Evolutionary conservation across 2,113 vertebrate genomes (phyloP), one percentile per base, ranked within the genome.

Genomic region (Cavia porcellus): DNA sequence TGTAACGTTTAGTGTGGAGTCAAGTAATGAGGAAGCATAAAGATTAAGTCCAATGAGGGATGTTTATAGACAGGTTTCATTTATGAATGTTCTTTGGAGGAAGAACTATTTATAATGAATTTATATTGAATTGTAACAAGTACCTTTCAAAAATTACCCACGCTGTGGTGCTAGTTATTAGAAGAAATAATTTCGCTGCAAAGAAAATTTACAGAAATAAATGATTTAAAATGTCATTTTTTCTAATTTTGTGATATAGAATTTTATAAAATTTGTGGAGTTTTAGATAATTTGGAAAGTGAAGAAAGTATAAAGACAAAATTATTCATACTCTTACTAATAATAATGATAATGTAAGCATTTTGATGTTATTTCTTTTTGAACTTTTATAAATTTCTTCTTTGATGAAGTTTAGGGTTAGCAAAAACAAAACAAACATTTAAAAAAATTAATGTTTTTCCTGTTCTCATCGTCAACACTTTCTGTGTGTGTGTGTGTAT

Each of bases 241-340:
- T 10, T 64, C 1, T 93, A 47, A 86, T 91, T 91, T 91, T 92
- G 77, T 66, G 88, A 45, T 93, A 32, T 22, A 32, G 42, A 79
- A 10, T 77, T 86, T 92, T 64, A 86, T 24, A 68, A 90, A 52
- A 68, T 85, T 72, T 96, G 61, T 82, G 22, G 42, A 61, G n/a
- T 97, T 94, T 94, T 83, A 72, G 50, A 68, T 88, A 92, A 88
- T 61, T 84, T 90, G 25, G 38, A 28, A 45, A 90, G n/a, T 91
- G 47, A 79, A 74, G 42, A 35, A 91, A 95, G 11, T 94, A 42
- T 93, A 59, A 92, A 61, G 45, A 57, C 20, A 93, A 89, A 95
- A 81, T 74, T 80, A 95, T 45, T 59, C n/a, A 55, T 59, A 68
- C 68, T 85, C n/a, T 42, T 95, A 52, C 77, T 32, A 93, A 79